Base-by-base conservation (phyloP, 2,113 vertebrate genomes). In the Copsychus sechellarum region DNA sequence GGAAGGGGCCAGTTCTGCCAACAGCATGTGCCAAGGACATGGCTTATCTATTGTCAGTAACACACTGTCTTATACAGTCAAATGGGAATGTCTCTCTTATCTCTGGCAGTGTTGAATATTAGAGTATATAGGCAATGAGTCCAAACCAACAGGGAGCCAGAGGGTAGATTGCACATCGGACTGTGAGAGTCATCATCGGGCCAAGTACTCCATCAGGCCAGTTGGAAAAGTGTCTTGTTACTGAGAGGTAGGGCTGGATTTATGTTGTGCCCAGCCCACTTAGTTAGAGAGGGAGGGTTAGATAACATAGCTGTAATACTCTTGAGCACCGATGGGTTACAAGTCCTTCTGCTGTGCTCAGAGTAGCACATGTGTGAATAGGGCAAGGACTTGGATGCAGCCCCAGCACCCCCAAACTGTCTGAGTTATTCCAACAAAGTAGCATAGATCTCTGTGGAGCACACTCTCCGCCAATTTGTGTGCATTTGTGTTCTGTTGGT, bases 191-290 rank as follows among this genome's bases (percentile, higher is more conserved):
- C 92, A 81, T 78, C 82, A 65, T 43, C 67, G 45, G 82, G 85
- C 93, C 94, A 96, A 96, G 79, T 74, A 29, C 48, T 95, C 76
- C 66, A 71, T 64, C 90, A 95, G 76, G 56, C 79, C 85, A 81
- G 56, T 74, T 96, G 95, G 88, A 96, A 92, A 96, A 90, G 67
- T 88, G 93, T 95, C 88, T 90, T 78, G 76, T 88, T 77, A 36
- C 82, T 71, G 90, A 86, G 95, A 94, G 85, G 86, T 71, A 90
- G 85, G 43, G 74, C 80, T 95, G 94, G 85, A 90, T 96, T 97
- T 88, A 64, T 92, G 69, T 81, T 78, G 76, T 95, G 81, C 85
- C 85, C 86, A 81, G 85, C 42, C 22, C 0, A 4, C 69, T 94
- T 82, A 36, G 45, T 94, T 89, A 77, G 80, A 83, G 91, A 69